Conservation (phyloP, 2,113 vertebrate genomes). For the Poeciliopsis turrubarensis region DNA sequence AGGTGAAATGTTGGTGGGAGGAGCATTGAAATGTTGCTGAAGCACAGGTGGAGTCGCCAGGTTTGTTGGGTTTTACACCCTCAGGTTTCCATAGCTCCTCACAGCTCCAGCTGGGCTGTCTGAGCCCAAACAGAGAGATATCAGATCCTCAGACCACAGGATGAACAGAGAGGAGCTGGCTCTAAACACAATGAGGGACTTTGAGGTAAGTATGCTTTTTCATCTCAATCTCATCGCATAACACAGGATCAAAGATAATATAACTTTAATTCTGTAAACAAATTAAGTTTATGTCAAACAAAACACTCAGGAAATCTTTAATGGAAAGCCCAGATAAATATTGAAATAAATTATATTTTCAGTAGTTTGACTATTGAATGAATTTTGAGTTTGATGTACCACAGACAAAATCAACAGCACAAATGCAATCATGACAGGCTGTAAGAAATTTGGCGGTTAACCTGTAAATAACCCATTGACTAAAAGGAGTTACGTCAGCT, state of each 20-base stretch:
- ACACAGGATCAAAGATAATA: background rate
- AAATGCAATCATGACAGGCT: background rate
- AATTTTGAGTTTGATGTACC: background rate
- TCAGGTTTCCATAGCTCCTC: background rate
- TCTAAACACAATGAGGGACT: conserved; percentile 35
- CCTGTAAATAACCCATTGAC: background rate
- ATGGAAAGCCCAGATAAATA: no score
- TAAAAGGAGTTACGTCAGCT: background rate
- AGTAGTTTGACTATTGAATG: background rate
- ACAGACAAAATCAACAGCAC: no score
- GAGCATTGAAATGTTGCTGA: background rate
- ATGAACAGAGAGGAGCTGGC: conserved; percentile 6
- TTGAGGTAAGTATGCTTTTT: conserved; percentile 38
- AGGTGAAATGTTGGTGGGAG: background rate
- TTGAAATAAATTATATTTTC: no score
- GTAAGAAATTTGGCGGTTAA: background rate
- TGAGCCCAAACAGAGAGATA: background rate
- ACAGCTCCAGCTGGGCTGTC: no score
- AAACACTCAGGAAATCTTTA: background rate
- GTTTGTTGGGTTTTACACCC: conserved; percentile 15
- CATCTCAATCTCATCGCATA: background rate
- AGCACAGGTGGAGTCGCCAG: conserved; percentile 9
- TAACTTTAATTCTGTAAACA: background rate
- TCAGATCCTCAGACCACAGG: background rate
- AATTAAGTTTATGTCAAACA: background rate